Evolutionary conservation across 2,113 vertebrate species (phyloP).

Genomic region (Atlantisia rogersi): DNA sequence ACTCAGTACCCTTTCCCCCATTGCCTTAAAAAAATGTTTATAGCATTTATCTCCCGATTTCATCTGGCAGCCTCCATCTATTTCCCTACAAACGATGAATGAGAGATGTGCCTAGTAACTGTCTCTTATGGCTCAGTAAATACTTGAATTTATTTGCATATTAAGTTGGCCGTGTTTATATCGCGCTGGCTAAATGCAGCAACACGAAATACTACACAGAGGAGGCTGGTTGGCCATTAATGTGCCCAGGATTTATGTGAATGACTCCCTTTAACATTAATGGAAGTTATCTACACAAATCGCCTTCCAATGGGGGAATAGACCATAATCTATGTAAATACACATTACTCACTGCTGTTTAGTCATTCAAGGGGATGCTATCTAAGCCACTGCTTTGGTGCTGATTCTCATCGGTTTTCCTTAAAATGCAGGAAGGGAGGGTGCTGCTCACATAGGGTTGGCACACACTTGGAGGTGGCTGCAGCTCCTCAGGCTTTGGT

Average conservation of each 20-base stretch:
- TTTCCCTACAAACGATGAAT: constrained; percentile 44
- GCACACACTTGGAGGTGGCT: neutral
- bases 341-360: neutral
- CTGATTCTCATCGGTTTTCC: neutral
- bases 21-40: constrained; percentile 33
- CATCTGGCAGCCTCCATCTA: constrained; percentile 42
- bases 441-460: neutral
- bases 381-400: neutral
- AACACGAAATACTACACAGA: neutral
- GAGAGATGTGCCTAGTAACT: constrained; percentile 56
- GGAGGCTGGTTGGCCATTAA: constrained; percentile 13
- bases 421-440: neutral
- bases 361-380: neutral
- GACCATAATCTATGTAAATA: constrained; percentile 39
- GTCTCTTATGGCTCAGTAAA: constrained; percentile 66
- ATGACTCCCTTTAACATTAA: constrained; percentile 35
- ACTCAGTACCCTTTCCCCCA: neutral
- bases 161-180: constrained; percentile 29
- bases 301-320: neutral
- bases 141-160: constrained; percentile 69
- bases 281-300: constrained; percentile 54
- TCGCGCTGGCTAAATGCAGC: neutral
- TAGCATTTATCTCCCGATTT: constrained; percentile 52
- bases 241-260: constrained; percentile 17
- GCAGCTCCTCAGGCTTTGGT: neutral